A percentile compares a stretch with the other conserved stretches of the same genome.
These are phyloP conservation scores for Chlamydotis undulata DNA, from an alignment of 2,113 vertebrate species.

Conservation along the genomic window DNA sequence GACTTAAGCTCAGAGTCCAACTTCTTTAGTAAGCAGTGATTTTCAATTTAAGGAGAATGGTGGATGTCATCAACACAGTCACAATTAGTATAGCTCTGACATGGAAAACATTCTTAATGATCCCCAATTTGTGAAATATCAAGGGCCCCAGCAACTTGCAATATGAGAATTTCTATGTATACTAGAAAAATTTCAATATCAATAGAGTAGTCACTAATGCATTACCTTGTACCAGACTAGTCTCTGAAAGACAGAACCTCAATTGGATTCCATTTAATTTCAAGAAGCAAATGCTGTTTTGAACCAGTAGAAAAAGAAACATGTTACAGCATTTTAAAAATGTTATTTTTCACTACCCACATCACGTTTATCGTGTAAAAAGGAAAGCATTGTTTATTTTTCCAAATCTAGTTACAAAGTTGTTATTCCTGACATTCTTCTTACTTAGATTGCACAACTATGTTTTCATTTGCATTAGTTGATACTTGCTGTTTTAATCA, in stretches of 20 bases:
- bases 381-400: constrained; percentile 46
- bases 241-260: constrained; percentile 34
- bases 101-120: constrained; percentile 68
- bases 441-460: constrained; percentile 17
- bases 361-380: constrained; percentile 42
- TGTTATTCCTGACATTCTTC: constrained; percentile 51
- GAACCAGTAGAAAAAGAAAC: constrained; percentile 40
- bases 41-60: constrained; percentile 69
- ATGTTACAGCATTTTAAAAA: not conserved
- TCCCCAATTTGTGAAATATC: constrained; percentile 57
- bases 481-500: constrained; percentile 33
- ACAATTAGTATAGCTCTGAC: constrained; percentile 60
- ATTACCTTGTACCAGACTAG: not conserved
- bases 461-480: constrained; percentile 32
- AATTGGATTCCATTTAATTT: constrained; percentile 43
- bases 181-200: constrained; percentile 65
- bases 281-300: constrained; percentile 37
- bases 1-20: constrained; percentile 72
- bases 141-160: constrained; percentile 15
- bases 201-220: constrained; percentile 27
- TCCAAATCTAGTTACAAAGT: constrained; percentile 42
- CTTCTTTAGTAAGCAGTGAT: constrained; percentile 71
- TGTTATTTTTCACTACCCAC: constrained; percentile 20
- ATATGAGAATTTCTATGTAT: constrained; percentile 53
- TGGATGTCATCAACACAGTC: constrained; percentile 69